Percentiles rank a stretch among this genome's conserved stretches.
Conservation (phyloP, 2,888 invertebrate species). For the Acanthococcus lagerstroemiae region DNA sequence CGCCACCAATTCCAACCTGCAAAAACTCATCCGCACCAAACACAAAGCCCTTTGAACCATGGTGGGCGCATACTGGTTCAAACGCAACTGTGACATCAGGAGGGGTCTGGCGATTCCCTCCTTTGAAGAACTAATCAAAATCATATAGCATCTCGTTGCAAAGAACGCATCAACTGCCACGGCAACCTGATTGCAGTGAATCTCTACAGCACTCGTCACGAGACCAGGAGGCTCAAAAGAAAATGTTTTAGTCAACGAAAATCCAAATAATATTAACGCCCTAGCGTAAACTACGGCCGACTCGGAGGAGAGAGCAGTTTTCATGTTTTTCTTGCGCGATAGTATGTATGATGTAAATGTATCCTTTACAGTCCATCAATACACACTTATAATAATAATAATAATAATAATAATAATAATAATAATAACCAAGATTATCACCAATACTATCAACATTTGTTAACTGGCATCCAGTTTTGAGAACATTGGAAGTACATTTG, state of each 20-base stretch:
- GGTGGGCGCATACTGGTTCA: background rate
- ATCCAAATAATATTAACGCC: background rate
- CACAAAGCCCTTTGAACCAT: background rate
- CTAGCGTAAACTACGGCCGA: background rate
- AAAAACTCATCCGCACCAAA: no score
- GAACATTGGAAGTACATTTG: no score
- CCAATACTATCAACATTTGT: no score
- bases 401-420: no score
- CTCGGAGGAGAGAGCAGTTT: background rate
- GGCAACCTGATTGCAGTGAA: background rate
- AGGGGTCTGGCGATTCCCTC: background rate
- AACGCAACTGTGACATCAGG: background rate
- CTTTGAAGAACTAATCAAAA: background rate
- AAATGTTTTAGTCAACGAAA: background rate
- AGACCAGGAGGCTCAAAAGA: background rate
- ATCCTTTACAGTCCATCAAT: background rate
- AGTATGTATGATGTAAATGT: background rate
- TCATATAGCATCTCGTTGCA: background rate
- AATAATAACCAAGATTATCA: no score
- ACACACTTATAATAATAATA: no score
- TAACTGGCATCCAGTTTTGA: no score
- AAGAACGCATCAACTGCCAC: no score
- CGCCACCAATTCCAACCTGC: background rate
- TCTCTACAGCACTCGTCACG: background rate
- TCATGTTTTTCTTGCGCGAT: background rate